These are phyloP conservation scores for Oncorhynchus gorbuscha DNA, from an alignment of 2,113 vertebrate genomes.

Conservation along the genomic window DNA sequence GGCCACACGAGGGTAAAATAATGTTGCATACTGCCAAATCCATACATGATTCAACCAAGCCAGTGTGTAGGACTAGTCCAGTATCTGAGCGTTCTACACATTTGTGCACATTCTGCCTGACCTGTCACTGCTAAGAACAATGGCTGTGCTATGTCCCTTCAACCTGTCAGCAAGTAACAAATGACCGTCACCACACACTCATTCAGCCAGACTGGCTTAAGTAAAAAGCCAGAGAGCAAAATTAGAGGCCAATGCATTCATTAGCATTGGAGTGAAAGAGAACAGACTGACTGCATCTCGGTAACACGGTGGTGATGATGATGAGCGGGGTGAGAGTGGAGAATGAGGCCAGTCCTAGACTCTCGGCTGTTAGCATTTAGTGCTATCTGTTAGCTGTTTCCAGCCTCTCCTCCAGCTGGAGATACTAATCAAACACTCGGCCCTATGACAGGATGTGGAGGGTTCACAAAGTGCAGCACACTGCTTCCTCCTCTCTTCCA, in stretches of 20 bases:
- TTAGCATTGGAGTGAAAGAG: slow-evolving; percentile 23
- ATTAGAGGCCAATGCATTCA: slow-evolving; percentile 18
- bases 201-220: slow-evolving; percentile 1
- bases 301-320: not conserved
- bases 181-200: slow-evolving; percentile 37
- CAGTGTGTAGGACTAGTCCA: not conserved
- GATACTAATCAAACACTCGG: slow-evolving; percentile 45
- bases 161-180: slow-evolving; percentile 67
- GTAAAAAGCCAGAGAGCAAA: slow-evolving; percentile 23
- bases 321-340: not conserved
- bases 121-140: slow-evolving; percentile 58
- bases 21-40: not conserved
- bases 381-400: not conserved
- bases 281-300: slow-evolving; percentile 18
- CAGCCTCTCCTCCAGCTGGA: slow-evolving; percentile 35
- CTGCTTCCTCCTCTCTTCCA: slow-evolving; percentile 44
- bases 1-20: not conserved
- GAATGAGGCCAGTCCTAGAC: slow-evolving; percentile 7
- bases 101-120: slow-evolving; percentile 24
- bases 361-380: too few relatives aligned
- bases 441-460: slow-evolving; percentile 43
- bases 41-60: not conserved
- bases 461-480: slow-evolving; percentile 44
- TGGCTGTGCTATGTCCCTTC: slow-evolving; percentile 52
- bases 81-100: not conserved